Evolutionary conservation across 2,113 vertebrate genomes (phyloP).

Genomic region (Mesocricetus auratus): DNA sequence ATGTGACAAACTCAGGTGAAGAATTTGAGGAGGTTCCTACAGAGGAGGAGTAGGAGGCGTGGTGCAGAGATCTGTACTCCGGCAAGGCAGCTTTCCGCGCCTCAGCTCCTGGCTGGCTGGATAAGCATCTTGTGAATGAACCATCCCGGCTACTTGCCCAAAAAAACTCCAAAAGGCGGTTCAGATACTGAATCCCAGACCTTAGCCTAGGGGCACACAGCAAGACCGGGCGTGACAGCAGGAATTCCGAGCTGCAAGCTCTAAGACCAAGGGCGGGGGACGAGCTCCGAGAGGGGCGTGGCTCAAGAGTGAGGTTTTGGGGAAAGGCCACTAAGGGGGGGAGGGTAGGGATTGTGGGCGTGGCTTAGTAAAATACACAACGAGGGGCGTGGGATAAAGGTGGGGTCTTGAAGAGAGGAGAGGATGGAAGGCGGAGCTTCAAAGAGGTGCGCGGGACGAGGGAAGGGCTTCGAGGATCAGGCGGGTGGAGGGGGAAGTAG

Average conservation of each 20-base stretch:
- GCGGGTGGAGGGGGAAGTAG: neutral
- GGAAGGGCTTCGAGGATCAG: neutral
- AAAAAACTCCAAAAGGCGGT: neutral
- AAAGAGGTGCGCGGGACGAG: no score
- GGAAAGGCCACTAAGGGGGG: no score
- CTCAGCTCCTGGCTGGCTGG: neutral
- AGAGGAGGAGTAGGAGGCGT: neutral
- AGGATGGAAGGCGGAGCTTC: neutral
- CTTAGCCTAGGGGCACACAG: rapidly evolving
- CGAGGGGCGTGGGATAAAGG: no score
- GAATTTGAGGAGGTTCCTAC: neutral
- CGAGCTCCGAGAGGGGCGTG: neutral
- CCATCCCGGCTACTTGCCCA: neutral
- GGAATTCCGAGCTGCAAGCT: rapidly evolving
- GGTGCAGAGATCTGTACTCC: neutral
- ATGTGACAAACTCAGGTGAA: neutral
- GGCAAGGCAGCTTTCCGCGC: neutral
- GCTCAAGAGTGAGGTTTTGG: neutral
- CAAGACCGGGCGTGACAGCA: rapidly evolving
- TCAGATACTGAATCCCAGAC: neutral
- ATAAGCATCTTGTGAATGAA: neutral
- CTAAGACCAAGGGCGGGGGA: rapidly evolving
- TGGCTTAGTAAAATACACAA: neutral
- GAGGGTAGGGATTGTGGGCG: no score
- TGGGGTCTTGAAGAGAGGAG: no score